These are phyloP conservation scores for Eriosoma lanigerum DNA, from an alignment of 1,140 invertebrate species.

Conservation along the genomic window DNA sequence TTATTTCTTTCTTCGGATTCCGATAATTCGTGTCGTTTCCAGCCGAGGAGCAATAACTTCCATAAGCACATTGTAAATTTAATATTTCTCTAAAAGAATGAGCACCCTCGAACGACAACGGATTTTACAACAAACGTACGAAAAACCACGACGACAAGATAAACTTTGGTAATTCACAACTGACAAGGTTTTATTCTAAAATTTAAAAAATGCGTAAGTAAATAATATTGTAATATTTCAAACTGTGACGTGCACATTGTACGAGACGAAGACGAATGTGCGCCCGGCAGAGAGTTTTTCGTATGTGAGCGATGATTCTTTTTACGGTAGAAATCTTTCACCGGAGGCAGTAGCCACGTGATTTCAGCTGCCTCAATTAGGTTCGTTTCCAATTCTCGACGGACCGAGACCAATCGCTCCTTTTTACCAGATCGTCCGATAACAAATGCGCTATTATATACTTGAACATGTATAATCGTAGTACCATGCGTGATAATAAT, in stretches of 20 bases:
- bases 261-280: constrained; percentile 5
- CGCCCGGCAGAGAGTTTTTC: not conserved
- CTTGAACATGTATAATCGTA: not conserved
- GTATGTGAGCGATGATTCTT: not conserved
- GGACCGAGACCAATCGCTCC: constrained; percentile 22
- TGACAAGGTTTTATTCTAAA: no score
- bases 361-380: not conserved
- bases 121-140: no score
- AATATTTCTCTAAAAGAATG: no score
- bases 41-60: constrained; percentile 4
- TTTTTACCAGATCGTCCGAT: not conserved
- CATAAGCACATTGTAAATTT: constrained; percentile 34
- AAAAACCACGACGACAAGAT: no score
- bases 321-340: constrained; percentile 18
- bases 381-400: constrained; percentile 9
- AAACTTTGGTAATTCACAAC: no score
- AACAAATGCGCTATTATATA: not conserved
- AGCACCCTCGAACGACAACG: no score
- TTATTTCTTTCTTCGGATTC: not conserved
- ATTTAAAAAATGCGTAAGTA: no score
- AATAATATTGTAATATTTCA: no score
- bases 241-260: not conserved
- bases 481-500: not conserved
- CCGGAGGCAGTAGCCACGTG: not conserved
- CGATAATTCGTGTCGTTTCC: not conserved